Conservation (phyloP, 2,797 vertebrate species). For the Microctenopoma steveboyesi region DNA sequence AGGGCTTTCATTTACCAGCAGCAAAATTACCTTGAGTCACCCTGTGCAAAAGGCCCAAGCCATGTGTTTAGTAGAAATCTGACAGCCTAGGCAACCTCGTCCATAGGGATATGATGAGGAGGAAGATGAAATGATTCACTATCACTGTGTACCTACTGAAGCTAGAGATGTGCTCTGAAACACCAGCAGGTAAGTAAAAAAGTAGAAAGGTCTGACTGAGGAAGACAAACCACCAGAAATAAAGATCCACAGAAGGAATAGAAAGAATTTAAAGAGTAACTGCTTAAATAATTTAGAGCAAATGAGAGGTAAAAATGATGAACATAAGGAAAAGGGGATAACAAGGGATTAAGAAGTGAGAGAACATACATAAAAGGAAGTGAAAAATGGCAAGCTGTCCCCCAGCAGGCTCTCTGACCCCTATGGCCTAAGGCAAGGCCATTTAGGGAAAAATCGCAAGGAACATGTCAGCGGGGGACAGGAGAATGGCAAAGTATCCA, state of each 20-base stretch:
- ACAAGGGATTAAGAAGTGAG: conserved; percentile 10
- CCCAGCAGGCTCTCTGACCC: conserved; percentile 5
- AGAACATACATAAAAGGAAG: not conserved
- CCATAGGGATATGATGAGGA: conserved; percentile 16
- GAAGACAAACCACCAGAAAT: not conserved
- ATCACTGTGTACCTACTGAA: conserved; percentile 3
- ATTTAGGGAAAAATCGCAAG: conserved; percentile 47
- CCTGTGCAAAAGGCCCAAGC: conserved; percentile 31
- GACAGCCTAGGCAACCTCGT: conserved; percentile 29
- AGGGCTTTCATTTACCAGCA: conserved; percentile 37
- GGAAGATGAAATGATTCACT: conserved; percentile 35
- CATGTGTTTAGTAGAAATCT: conserved; percentile 25
- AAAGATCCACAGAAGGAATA: not conserved
- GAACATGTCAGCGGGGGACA: conserved; percentile 29
- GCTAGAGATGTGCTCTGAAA: not conserved
- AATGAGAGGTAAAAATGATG: conserved; percentile 9
- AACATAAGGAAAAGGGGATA: conserved; percentile 1
- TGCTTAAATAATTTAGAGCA: conserved; percentile 41
- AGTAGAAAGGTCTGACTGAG: not conserved
- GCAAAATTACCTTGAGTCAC: conserved; percentile 52
- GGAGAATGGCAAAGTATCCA: conserved; percentile 39
- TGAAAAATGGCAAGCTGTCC: conserved; percentile 30
- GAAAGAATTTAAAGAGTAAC: conserved; percentile 15
- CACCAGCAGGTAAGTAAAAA: conserved; percentile 2
- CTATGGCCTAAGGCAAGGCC: conserved; percentile 20